Percentiles rank a stretch among this genome's conserved stretches.
Conservation (phyloP, 2,113 vertebrate species). For the Macquaria ambigua region DNA sequence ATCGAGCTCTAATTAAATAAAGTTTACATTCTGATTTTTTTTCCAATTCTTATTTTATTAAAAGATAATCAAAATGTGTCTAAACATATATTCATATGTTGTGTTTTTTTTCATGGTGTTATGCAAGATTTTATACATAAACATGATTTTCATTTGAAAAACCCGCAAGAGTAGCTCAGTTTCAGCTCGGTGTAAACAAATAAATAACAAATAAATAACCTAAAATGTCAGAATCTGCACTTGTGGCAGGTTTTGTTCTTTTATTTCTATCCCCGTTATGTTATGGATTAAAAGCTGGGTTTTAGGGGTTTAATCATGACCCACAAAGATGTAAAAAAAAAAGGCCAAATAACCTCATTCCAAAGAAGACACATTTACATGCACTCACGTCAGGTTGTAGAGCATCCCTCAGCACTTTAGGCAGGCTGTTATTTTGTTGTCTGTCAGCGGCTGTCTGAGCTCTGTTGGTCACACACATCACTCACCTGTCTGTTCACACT, state of each 20-base stretch:
- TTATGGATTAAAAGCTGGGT: not conserved
- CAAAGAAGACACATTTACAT: not conserved
- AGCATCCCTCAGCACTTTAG: constrained; percentile 6
- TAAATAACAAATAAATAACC: too few species aligned
- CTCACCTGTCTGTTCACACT: not conserved
- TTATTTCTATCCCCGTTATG: not conserved
- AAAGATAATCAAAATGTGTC: not conserved
- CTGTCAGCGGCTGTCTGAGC: not conserved
- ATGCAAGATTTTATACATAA: not conserved
- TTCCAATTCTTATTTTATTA: not conserved
- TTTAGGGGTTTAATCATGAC: not conserved
- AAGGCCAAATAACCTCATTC: not conserved
- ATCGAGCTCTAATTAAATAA: too few species aligned
- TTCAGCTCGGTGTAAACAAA: not conserved
- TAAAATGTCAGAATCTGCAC: not conserved
- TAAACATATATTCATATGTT: not conserved
- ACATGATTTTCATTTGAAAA: not conserved
- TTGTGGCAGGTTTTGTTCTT: not conserved
- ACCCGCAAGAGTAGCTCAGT: not conserved
- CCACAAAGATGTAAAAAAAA: not conserved
- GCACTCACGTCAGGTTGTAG: not conserved
- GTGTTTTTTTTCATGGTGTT: not conserved
- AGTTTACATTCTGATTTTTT: not conserved
- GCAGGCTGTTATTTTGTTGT: not conserved
- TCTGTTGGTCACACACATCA: not conserved